Evolutionary conservation across 2,797 vertebrate genomes (phyloP).

Genomic region (Jordanella pulchra): DNA sequence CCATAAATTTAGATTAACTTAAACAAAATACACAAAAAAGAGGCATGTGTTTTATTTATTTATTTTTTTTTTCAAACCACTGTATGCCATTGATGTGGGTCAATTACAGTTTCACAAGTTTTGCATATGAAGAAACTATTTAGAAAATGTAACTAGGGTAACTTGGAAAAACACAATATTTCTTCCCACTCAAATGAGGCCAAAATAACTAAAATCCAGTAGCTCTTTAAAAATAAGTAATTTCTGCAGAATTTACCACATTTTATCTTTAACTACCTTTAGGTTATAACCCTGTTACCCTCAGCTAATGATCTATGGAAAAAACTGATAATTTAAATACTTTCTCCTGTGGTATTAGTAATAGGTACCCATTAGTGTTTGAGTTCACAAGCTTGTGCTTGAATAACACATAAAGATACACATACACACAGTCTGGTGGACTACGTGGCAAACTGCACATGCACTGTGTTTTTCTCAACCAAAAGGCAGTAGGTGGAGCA

Average conservation of each 20-base stretch:
- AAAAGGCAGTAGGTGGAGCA: constrained; percentile 68
- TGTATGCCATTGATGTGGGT: background rate
- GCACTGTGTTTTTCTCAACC: constrained; percentile 54
- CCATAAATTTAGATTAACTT: too few relatives aligned
- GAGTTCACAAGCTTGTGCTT: constrained; percentile 44
- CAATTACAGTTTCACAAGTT: background rate
- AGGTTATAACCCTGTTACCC: background rate
- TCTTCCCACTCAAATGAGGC: background rate
- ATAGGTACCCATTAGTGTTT: constrained; percentile 77
- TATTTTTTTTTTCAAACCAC: background rate
- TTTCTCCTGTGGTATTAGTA: constrained; percentile 72
- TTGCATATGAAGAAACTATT: background rate
- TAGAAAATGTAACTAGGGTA: background rate
- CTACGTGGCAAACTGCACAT: constrained; percentile 83
- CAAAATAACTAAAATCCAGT: background rate
- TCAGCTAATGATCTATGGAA: constrained; percentile 33
- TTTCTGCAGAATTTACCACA: background rate
- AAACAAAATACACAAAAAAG: too few relatives aligned
- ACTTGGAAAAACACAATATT: background rate
- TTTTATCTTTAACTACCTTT: background rate
- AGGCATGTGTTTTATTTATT: too few relatives aligned
- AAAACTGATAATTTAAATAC: constrained; percentile 63
- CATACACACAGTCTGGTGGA: constrained; percentile 62
- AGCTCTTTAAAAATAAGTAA: background rate
- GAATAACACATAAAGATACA: constrained; percentile 45